Percentiles rank a stretch among this genome's conserved stretches.
Conservation (phyloP, 2,797 vertebrate species). For the Micropoecilia bifurca region DNA sequence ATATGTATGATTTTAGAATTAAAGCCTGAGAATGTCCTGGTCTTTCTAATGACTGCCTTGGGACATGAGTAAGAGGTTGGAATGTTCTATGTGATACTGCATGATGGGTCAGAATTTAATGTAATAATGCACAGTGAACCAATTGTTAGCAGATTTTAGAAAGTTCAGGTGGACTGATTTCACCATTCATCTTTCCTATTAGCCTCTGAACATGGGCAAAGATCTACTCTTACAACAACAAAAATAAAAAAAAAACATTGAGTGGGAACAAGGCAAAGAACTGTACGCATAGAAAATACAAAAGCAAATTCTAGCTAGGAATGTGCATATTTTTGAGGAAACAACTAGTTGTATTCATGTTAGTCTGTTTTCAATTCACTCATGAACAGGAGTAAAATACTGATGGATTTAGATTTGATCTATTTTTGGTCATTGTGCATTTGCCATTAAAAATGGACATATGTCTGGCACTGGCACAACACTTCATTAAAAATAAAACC, state of each 20-base stretch:
- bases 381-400: background rate
- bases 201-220: background rate
- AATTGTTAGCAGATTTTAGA: background rate
- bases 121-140: background rate
- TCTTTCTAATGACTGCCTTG: too few species aligned
- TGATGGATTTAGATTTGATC: background rate
- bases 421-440: background rate
- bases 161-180: background rate
- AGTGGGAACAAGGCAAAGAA: background rate
- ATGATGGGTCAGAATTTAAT: background rate
- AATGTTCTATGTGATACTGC: background rate
- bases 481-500: background rate
- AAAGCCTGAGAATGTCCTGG: too few species aligned
- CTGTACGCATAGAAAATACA: background rate
- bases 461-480: background rate
- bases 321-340: background rate
- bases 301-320: background rate
- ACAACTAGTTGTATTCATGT: background rate
- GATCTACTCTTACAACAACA: too few species aligned
- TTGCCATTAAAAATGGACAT: background rate
- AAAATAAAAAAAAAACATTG: too few species aligned
- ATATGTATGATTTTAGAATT: too few species aligned
- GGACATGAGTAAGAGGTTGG: background rate
- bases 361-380: background rate
- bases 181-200: background rate